Base-by-base conservation (phyloP, 2,797 vertebrate genomes). In the Perodicticus potto region DNA sequence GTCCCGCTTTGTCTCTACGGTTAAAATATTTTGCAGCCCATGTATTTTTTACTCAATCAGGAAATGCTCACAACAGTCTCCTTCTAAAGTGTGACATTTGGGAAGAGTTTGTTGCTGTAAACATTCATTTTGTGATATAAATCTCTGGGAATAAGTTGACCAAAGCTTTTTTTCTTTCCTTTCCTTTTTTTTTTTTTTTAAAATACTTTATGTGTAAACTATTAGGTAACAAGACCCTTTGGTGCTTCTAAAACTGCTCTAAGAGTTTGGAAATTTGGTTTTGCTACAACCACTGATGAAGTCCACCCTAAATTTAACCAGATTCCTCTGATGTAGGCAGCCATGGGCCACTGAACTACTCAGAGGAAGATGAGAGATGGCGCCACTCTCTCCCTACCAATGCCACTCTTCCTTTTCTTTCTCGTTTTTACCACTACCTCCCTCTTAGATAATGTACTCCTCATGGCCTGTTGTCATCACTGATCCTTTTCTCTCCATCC, bases 21-120 rank as follows among this genome's bases (percentile, higher is more conserved):
- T 74, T 88, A 92, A 72, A 93, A 85, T 88, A 49, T 90, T 83
- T 88, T 82, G 37, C 43, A 45, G 63, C 23, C 16, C 90, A 27
- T 37, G 22, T 59, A 29, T 55, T 59, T 92, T 86, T 55, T 74
- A 49, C 91, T 13, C 53, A 88, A 3, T 72, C 59, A 93, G 65
- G 22, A 70, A 94, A 82, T 72, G 22, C 34, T 81, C 17, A 0
- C 53, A 93, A 57, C 2, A 45, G n/a, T 69, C 43, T 78, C 34
- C 23, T 83, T 59, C 81, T 4, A 23, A 34, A 83, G 1, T 55
- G 12, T 53, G 80, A 49, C 49, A 70, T 81, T 72, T 89, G 17
- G 76, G n/a, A 91, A 86, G 43, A 65, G 25, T 88, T 90, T 94
- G 27, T 76, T 87, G 7, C 76, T 22, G 1, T 43, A 78, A 92